Conservation (phyloP, 1,140 invertebrate genomes). For the Alviniconcha marisindica region DNA sequence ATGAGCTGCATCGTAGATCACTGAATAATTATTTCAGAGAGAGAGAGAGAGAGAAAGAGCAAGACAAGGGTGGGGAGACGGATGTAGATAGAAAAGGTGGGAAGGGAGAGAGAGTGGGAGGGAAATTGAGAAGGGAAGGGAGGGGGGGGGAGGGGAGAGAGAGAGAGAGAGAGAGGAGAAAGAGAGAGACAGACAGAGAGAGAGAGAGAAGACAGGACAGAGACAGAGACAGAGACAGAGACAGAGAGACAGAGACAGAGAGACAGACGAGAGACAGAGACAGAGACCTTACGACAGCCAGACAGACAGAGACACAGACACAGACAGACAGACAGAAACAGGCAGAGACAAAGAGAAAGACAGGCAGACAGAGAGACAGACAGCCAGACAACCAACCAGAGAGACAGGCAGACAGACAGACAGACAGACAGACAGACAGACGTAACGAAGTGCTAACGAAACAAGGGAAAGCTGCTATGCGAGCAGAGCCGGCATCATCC, state of each 20-base stretch:
- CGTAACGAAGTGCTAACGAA: no score
- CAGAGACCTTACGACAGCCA: no score
- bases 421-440: no score
- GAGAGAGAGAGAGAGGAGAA: background rate
- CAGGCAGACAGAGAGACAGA: no score
- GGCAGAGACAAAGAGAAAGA: no score
- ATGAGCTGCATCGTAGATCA: no score
- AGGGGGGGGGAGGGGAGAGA: background rate
- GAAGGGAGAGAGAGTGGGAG: background rate
- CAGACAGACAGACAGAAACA: no score
- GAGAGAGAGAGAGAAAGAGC: background rate
- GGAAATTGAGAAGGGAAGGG: background rate
- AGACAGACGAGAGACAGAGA: background rate
- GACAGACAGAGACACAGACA: background rate
- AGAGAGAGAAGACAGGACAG: background rate
- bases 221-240: background rate
- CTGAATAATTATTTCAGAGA: no score
- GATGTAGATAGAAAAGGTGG: background rate
- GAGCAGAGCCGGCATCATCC: no score
- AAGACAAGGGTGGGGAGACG: background rate
- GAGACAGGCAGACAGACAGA: no score
- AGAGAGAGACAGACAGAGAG: background rate
- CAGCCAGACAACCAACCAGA: no score
- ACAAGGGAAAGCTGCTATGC: no score
- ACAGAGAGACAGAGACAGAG: background rate